These are phyloP conservation scores for Cyprinodon tularosa DNA, from an alignment of 2,113 vertebrate species.

Conservation along the genomic window DNA sequence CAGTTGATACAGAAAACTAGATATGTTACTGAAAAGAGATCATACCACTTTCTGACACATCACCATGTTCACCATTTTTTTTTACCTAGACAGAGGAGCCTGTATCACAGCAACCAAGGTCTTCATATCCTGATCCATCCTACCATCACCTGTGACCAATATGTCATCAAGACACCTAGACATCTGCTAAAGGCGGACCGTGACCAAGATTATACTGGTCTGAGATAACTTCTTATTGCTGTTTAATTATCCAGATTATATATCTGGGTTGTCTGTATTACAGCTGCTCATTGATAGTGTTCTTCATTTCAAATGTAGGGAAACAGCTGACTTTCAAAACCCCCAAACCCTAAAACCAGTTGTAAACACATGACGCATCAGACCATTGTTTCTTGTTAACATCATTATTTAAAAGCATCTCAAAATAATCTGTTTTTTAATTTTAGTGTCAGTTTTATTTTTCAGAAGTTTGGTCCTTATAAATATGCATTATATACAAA, in stretches of 20 bases:
- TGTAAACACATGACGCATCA: conserved; percentile 43
- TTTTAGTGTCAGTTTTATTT: conserved; percentile 88
- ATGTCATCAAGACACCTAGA: not conserved
- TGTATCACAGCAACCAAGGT: not conserved
- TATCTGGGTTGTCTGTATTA: not conserved
- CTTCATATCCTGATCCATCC: not conserved
- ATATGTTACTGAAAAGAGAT: too few species aligned
- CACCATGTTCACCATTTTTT: not conserved
- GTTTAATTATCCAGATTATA: not conserved
- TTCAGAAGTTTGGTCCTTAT: conserved; percentile 96
- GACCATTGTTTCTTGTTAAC: conserved; percentile 48
- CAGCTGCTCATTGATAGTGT: not conserved
- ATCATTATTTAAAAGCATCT: conserved; percentile 81
- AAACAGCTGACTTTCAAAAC: not conserved
- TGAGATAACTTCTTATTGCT: not conserved
- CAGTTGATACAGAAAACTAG: too few species aligned
- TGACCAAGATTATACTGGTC: not conserved
- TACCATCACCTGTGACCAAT: not conserved
- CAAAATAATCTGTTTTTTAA: conserved; percentile 75
- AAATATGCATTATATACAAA: conserved; percentile 99
- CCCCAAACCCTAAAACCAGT: not conserved
- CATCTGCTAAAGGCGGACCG: not conserved
- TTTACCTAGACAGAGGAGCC: not conserved
- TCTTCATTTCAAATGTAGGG: not conserved
- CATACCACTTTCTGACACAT: too few species aligned